Evolutionary conservation across 2,113 vertebrate genomes (phyloP), one percentile per base, ranked within the genome.

Genomic region (Microcebus jonahi): DNA sequence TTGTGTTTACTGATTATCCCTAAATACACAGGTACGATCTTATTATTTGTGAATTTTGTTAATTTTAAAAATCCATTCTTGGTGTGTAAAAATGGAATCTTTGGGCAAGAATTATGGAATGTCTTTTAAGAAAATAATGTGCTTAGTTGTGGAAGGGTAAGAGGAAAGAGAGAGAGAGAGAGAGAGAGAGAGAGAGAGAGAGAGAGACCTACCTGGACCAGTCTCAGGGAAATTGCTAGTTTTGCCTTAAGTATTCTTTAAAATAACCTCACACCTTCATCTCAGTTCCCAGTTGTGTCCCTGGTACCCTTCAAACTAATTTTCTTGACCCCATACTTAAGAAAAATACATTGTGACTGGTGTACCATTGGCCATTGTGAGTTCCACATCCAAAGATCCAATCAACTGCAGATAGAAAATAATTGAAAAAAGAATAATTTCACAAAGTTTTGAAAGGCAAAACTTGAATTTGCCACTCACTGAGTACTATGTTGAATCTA

Each of bases 1-100:
- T 80, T 25, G 0, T 84, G 2, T 93, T 97, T 96, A 93, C 9
- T 45, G 86, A 36, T 73, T 92, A 6, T 94, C 97, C 18, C 39
- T 75, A 82, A 71, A 70, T 83, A 61, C 13, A 87, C 31, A 97
- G 20, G 96, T 97, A 77, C 96, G 94, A 96, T 95, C 34, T 97
- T 97, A 94, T 70, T n/a, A 65, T 50, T 45, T 73, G 5, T 85
- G 39, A 86, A 93, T 45, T 42, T 11, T 87, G 90, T 95, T 71
- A 53, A 90, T 39, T 95, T 65, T 13, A 14, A 48, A 57, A 96
- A 68, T 23, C 17, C n/a, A 48, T 59, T 68, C 63, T 65, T 1
- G 75, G 21, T 95, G 15, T 50, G n/a, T 15, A 70, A 89, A 97
- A 92, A 6, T 87, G 18, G 94, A 50, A 68, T 97, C 21, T 71